phyloP scores from a whole-genome alignment of 2,797 vertebrate species.

The Gorsachius magnificus region DNA sequence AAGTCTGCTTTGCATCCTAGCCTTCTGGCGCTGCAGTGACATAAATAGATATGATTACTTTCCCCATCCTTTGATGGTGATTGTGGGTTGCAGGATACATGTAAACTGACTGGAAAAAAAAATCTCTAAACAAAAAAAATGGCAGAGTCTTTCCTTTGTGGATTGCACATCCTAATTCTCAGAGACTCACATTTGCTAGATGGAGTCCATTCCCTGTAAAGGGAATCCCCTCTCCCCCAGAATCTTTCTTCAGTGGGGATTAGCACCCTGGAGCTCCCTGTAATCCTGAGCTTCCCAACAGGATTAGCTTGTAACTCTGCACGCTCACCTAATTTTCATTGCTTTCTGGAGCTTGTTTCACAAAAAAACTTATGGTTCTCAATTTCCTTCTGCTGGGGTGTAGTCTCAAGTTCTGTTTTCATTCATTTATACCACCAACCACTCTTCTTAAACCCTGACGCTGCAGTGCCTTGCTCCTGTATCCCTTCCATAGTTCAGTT shows the following conservation, averaged over 20 bases:
- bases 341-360: neutral
- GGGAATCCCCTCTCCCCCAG: neutral
- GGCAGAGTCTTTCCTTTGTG: neutral
- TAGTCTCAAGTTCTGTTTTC: neutral
- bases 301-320: neutral
- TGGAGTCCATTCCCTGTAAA: neutral
- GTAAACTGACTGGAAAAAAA: neutral
- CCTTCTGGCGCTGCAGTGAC: neutral
- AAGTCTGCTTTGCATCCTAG: neutral
- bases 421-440: neutral
- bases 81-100: neutral
- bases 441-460: neutral
- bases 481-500: neutral
- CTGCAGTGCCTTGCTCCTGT: neutral
- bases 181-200: neutral
- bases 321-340: fast-evolving
- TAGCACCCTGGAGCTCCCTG: neutral
- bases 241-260: neutral
- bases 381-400: neutral
- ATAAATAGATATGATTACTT: neutral
- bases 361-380: neutral
- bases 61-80: neutral
- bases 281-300: neutral
- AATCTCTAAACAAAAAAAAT: neutral
- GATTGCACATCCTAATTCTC: neutral